phyloP scores from a whole-genome alignment of 2,888 invertebrate genomes.

The Polyommatus iphigenia region DNA sequence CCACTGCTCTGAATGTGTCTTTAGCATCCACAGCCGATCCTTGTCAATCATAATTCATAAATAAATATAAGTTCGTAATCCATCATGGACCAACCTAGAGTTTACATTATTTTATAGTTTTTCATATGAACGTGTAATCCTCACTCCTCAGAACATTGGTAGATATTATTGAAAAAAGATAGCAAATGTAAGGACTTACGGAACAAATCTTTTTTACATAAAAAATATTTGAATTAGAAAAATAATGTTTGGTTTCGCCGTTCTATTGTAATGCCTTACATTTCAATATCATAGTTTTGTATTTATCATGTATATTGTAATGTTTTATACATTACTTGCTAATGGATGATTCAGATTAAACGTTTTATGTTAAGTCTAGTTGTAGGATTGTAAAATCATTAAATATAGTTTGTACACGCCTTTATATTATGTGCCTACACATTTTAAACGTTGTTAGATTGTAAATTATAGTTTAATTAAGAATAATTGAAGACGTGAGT shows the following conservation, averaged over 20 bases:
- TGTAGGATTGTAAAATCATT: neutral
- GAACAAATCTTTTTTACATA: too few species aligned
- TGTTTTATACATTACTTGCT: neutral
- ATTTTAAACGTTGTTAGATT: neutral
- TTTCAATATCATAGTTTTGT: neutral
- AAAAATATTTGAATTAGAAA: too few species aligned
- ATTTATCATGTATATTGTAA: neutral
- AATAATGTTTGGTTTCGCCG: neutral
- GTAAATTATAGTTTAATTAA: neutral
- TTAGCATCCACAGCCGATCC: neutral
- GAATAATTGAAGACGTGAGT: too few species aligned
- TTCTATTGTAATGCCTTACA: neutral
- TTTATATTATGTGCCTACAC: neutral
- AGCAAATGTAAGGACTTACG: too few species aligned
- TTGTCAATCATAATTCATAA: neutral
- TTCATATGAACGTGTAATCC: too few species aligned
- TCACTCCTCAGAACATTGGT: too few species aligned
- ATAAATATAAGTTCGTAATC: neutral
- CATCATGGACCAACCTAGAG: neutral
- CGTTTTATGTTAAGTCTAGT: neutral
- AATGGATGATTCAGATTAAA: neutral
- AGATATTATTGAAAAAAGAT: too few species aligned
- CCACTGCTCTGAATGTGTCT: neutral
- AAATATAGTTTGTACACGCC: neutral
- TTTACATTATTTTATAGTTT: too few species aligned